Conservation (phyloP, 2,113 vertebrate species). For the Tyrannus savana region DNA sequence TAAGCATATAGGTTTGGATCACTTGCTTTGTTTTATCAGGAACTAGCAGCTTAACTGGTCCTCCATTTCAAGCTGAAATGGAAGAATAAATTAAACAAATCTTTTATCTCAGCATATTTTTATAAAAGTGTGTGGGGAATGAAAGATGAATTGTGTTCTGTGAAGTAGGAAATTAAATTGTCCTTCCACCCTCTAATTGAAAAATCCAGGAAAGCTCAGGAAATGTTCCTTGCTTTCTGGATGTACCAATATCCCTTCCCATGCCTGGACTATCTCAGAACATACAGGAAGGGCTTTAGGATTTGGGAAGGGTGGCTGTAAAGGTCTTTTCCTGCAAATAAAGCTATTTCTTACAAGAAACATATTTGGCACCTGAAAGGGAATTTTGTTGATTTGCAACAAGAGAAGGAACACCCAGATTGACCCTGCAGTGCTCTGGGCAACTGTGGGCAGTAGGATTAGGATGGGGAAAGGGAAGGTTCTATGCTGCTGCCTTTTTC, state of each 20-base stretch:
- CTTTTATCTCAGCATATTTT: not conserved
- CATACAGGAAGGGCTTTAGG: not conserved
- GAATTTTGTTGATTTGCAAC: not conserved
- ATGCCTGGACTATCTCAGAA: not conserved
- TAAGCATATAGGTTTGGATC: not conserved
- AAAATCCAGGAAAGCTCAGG: not conserved
- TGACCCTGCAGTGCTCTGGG: not conserved
- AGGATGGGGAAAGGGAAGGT: not conserved
- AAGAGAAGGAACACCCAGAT: not conserved
- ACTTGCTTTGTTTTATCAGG: not conserved
- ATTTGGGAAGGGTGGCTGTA: not conserved
- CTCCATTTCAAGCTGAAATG: not conserved
- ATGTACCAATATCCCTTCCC: not conserved
- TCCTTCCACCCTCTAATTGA: not conserved
- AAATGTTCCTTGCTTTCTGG: not conserved
- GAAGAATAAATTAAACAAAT: not conserved
- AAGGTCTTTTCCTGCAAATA: not conserved
- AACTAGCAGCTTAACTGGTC: not conserved
- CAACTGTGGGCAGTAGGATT: not conserved
- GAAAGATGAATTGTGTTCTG: not conserved
- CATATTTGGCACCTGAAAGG: not conserved
- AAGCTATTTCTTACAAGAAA: not conserved
- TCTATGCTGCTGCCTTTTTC: not conserved
- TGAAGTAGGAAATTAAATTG: not conserved
- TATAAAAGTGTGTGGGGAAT: not conserved